Conservation (phyloP, 2,113 vertebrate species). For the Morphnarchus princeps region DNA sequence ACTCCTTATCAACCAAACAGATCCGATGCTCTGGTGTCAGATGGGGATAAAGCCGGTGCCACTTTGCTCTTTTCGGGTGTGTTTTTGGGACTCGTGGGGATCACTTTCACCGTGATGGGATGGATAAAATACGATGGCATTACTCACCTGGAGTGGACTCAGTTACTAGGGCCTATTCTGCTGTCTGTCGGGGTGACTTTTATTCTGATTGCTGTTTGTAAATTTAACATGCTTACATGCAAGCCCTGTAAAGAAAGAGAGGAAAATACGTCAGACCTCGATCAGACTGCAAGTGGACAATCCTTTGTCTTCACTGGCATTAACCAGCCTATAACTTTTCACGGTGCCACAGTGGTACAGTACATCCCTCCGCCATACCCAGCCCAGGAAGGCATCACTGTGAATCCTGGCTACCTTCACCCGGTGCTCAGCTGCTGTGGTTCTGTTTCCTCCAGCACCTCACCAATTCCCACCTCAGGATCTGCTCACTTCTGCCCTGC, state of each 20-base stretch:
- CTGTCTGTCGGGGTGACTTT: conserved; percentile 81
- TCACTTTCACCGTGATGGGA: conserved; percentile 80
- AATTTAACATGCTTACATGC: conserved; percentile 77
- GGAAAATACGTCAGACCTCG: conserved; percentile 36
- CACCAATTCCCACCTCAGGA: neutral
- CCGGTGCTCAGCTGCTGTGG: conserved; percentile 25
- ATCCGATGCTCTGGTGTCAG: conserved; percentile 70
- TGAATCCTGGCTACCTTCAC: conserved; percentile 8
- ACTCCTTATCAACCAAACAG: conserved; percentile 59
- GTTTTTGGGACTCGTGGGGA: conserved; percentile 79
- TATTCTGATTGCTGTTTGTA: conserved; percentile 80
- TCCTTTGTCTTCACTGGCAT: conserved; percentile 79
- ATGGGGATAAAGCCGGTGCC: conserved; percentile 77
- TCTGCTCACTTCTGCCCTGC: conserved; percentile 72
- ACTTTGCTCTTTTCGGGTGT: conserved; percentile 81
- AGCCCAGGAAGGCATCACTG: conserved; percentile 44
- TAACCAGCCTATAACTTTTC: conserved; percentile 80
- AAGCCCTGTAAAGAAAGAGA: conserved; percentile 68
- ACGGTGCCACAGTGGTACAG: conserved; percentile 71
- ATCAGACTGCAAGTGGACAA: conserved; percentile 60
- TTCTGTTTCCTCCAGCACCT: neutral
- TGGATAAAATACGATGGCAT: conserved; percentile 74
- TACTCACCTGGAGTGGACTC: conserved; percentile 77
- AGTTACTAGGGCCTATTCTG: conserved; percentile 83
- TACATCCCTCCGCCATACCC: conserved; percentile 74